Evolutionary conservation across 53 echinoderm and acorn worm species (phyloP).

Genomic region (Hippasteria phrygiana): DNA sequence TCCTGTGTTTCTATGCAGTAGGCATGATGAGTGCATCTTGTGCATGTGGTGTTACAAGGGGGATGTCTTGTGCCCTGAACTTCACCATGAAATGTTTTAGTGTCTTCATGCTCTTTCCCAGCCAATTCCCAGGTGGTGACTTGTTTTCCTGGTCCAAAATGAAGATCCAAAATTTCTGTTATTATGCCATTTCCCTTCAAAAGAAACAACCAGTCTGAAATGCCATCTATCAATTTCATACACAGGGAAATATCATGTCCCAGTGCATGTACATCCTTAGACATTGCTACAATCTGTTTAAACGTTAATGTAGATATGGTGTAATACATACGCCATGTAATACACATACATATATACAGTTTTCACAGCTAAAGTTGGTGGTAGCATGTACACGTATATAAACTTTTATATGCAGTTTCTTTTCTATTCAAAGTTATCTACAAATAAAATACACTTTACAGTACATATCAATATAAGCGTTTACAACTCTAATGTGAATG

Average conservation of each 20-base stretch:
- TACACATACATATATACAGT: background rate
- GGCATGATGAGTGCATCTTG: too few species aligned
- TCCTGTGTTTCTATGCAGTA: too few species aligned
- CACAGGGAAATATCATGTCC: background rate
- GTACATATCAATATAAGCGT: slow-evolving; percentile 56
- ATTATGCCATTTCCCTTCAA: too few species aligned
- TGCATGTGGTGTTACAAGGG: too few species aligned
- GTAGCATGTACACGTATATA: slow-evolving; percentile 28
- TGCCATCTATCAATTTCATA: too few species aligned
- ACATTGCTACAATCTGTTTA: background rate
- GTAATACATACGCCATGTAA: background rate
- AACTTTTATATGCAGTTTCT: slow-evolving; percentile 44
- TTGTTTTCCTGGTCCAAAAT: too few species aligned
- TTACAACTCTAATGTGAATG: slow-evolving; percentile 39
- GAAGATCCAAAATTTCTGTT: too few species aligned
- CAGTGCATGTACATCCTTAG: background rate
- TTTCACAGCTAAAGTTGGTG: slow-evolving; percentile 10
- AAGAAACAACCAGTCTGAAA: too few species aligned
- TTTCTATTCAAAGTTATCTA: slow-evolving; percentile 48
- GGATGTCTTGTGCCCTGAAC: too few species aligned
- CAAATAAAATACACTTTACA: slow-evolving; percentile 66
- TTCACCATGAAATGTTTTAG: too few species aligned
- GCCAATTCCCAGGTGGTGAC: too few species aligned
- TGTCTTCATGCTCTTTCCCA: too few species aligned
- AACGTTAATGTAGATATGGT: slow-evolving; percentile 23